These are phyloP conservation scores for Drosophila lowei DNA, from an alignment of 1,140 invertebrate genomes.

Conservation along the genomic window DNA sequence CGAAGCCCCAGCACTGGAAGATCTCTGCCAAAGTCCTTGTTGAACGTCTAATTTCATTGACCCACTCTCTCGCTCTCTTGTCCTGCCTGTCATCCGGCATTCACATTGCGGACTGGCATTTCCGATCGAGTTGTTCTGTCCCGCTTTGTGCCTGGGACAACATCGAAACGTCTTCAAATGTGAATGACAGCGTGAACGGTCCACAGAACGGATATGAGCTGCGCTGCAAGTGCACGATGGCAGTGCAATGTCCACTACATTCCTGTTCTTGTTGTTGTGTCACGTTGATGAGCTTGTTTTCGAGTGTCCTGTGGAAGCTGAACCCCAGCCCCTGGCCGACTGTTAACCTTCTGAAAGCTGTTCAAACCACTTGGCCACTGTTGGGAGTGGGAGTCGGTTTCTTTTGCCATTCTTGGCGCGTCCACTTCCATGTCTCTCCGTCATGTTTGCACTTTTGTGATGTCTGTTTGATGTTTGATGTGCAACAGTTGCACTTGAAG, in stretches of 20 bases:
- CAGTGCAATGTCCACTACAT: slow-evolving; percentile 32
- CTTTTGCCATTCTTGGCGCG: slow-evolving; percentile 43
- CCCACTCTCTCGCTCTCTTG: slow-evolving; percentile 8
- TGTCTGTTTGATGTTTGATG: slow-evolving; percentile 49
- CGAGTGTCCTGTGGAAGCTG: slow-evolving; percentile 43
- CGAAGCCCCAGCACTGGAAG: no score
- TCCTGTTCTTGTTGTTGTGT: slow-evolving; percentile 49
- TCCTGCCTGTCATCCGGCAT: background rate
- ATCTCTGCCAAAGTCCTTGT: background rate
- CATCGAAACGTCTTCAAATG: slow-evolving; percentile 54
- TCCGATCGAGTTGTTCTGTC: slow-evolving; percentile 31
- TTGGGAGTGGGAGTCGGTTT: slow-evolving; percentile 21
- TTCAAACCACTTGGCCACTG: slow-evolving; percentile 44
- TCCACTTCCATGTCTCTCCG: slow-evolving; percentile 51
- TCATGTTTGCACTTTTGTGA: slow-evolving; percentile 62
- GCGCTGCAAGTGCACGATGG: background rate
- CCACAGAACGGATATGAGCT: slow-evolving; percentile 54
- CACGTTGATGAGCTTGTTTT: slow-evolving; percentile 65
- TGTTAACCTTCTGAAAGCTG: slow-evolving; percentile 59
- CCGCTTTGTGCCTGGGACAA: slow-evolving; percentile 27
- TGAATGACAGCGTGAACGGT: slow-evolving; percentile 32
- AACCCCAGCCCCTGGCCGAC: background rate
- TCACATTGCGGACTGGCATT: slow-evolving; percentile 3
- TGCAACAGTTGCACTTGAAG: slow-evolving; percentile 72
- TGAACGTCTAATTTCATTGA: slow-evolving; percentile 23